Base-by-base conservation (phyloP, 2,113 vertebrate genomes). In the Oncorhynchus masou region DNA sequence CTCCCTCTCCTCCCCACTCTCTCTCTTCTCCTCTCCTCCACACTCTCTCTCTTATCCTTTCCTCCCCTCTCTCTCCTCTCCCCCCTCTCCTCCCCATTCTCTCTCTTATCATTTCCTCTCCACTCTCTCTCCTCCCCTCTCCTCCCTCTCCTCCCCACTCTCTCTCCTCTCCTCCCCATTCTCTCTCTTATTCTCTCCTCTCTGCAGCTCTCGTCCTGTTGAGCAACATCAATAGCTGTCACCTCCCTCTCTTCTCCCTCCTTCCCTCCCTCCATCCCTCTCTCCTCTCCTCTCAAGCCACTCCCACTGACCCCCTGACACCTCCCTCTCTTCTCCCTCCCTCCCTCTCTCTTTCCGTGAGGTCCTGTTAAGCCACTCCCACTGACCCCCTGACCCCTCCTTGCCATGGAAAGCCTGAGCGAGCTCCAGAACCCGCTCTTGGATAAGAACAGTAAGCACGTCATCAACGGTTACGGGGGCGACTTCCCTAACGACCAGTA, bases 381-480 rank as follows among this genome's bases (percentile, higher is more conserved):
- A n/a, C 68, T 73, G 39, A 49, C 45, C 48, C 39, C 15, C 64
- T 79, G 74, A 76, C 73, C 39, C 51, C 39, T 62, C 25, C 76
- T n/a, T 9, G 87, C 81, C 79, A 99, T 99, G 97, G 97, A 99
- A 87, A 97, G 95, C 0, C 91, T 98, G 49, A 96, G 93, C 5
- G 97, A 99, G 89, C 95, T 98, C 57, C 96, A 97, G 84, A 97
- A 97, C 82, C 97, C 97, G 0, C 87, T 98, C 84, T 75, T 99
- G 92, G 94, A 97, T 83, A 95, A 95, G 81, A 92, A 92, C 89
- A 95, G 93, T 0, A 91, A 95, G 74, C 96, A 96, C 57, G 93
- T 92, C 83, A 90, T 97, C 66, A 93, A 72, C 22, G 92, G 95
- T 81, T 98, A 95, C 70, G 93, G 94, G 68, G 94, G 94, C 48